These are phyloP conservation scores for Sylvicola cinctus DNA, from an alignment of 2,888 invertebrate genomes.

Conservation along the genomic window DNA sequence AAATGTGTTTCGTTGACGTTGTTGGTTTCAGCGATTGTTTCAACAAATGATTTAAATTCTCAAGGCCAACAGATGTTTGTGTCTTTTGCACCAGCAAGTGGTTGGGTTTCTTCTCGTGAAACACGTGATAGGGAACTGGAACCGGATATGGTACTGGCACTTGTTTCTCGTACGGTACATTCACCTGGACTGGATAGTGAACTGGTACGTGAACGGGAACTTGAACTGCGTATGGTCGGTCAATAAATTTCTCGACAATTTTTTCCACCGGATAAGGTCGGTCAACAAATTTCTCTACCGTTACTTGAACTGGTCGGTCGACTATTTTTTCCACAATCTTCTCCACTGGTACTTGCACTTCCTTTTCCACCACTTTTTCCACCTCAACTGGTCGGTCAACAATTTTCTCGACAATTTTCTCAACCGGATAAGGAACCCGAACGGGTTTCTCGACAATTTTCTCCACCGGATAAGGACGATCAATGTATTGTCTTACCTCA, in stretches of 20 bases:
- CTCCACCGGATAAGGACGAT: slow-evolving; percentile 29
- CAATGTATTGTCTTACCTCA: slow-evolving; percentile 25
- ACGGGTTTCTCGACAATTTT: slow-evolving; percentile 31
- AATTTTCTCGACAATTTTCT: slow-evolving; percentile 23
- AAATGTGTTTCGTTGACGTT: slow-evolving; percentile 3
- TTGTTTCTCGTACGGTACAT: slow-evolving; percentile 14
- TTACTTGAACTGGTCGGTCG: slow-evolving; percentile 33
- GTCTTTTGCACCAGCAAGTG: slow-evolving; percentile 1
- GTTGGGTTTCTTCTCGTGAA: slow-evolving; percentile 8
- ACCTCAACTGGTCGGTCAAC: slow-evolving; percentile 24
- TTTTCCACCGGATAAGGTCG: slow-evolving; percentile 23
- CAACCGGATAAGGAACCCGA: slow-evolving; percentile 32
- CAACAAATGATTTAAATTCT: too few species aligned
- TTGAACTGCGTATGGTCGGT: slow-evolving; percentile 24
- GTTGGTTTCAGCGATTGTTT: slow-evolving; percentile 1
- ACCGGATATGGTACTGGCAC: slow-evolving; percentile 16
- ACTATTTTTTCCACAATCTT: slow-evolving; percentile 28
- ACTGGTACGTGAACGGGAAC: slow-evolving; percentile 25
- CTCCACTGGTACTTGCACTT: slow-evolving; percentile 26
- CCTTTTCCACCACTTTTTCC: slow-evolving; percentile 21
- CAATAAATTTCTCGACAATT: slow-evolving; percentile 14
- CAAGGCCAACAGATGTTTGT: too few species aligned
- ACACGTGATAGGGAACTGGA: slow-evolving; percentile 4
- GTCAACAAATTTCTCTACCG: slow-evolving; percentile 16
- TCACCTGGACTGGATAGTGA: slow-evolving; percentile 15